A percentile compares a stretch with the other conserved stretches of the same genome.
Evolutionary conservation across 1,140 invertebrate species (phyloP).

Genomic region (Drosophila nigrodunni): DNA sequence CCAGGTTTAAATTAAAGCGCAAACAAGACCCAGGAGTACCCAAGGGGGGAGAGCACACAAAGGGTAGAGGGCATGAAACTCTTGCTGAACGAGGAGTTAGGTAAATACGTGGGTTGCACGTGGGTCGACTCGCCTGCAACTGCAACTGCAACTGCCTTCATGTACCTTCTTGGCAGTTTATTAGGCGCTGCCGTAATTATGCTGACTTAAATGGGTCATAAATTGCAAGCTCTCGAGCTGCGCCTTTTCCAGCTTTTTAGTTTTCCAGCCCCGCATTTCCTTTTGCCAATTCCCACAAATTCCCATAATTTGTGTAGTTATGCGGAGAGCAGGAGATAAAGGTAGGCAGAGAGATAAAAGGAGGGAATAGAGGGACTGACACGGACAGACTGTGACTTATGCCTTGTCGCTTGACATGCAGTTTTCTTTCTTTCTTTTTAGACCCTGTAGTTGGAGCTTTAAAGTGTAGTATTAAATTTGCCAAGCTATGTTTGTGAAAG

Average conservation of each 20-base stretch:
- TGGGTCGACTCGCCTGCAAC: constrained; percentile 38
- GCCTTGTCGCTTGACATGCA: not conserved
- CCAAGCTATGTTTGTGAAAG: too few relatives aligned
- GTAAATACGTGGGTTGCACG: constrained; percentile 59
- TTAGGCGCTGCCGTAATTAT: constrained; percentile 76
- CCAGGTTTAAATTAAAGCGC: constrained; percentile 81
- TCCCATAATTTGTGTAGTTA: constrained; percentile 36
- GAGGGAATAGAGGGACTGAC: not conserved
- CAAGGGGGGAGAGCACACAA: not conserved
- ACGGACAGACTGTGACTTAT: constrained; percentile 35
- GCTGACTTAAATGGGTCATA: constrained; percentile 83
- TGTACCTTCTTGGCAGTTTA: constrained; percentile 51
- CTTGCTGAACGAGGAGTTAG: not conserved
- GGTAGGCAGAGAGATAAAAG: too few relatives aligned
- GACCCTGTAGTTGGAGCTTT: too few relatives aligned
- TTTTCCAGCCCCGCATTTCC: constrained; percentile 9
- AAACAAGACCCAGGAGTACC: constrained; percentile 22
- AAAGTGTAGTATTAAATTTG: too few relatives aligned
- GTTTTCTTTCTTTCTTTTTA: not conserved
- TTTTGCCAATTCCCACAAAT: constrained; percentile 15
- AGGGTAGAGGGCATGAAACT: constrained; percentile 5
- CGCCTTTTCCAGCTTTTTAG: constrained; percentile 6
- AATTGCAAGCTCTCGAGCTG: constrained; percentile 64
- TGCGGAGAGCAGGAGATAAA: not conserved
- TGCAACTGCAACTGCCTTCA: constrained; percentile 27